Base-by-base conservation (phyloP, 2,888 invertebrate species). In the Agrochola circellaris region DNA sequence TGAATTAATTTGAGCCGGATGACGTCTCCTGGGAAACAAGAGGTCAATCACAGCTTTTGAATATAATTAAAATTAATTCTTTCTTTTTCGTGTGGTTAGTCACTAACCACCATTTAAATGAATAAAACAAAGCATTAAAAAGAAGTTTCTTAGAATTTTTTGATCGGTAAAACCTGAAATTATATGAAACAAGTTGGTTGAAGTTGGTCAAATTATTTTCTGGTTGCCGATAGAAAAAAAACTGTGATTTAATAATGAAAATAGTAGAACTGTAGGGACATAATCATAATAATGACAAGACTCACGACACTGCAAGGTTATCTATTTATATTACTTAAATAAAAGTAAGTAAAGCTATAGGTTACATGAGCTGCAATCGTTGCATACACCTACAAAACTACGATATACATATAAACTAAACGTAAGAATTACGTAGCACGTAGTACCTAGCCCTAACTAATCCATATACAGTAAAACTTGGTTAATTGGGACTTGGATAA, bases 231-330 rank as follows among this genome's bases (percentile, higher is more conserved):
- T 42, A 56, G 15, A 77, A 45, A 62, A 51, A 65, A 58, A 60
- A 23, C 38, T 17, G 64, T 54, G 6, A 38, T n/a, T 60, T 13
- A 71, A 77, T 73, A 66, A 69, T 64, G 15, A 54, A 58, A 45
- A 42, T 11, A 66, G 45, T 77, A 23, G 8, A 70, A 69, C 17
- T 60, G 34, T 13, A 62, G 42, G 42, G 11, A 42, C 42, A 67
- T 71, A 58, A 56, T 56, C 9, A 64, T 64, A 8, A 15, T 77
- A 77, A 77, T 84, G 60, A 62, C 61, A 64, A 68, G 48, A 38
- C 68, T 77, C 77, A 84, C 77, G 77, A 74, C 73, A 81, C n/a
- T 48, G 73, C 83, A 83, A 84, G 81, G 71, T 71, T 69, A 34
- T 34, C 23, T 51, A 34, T 34, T 20, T 51, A 58, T 79, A 45